These are phyloP conservation scores for Hypolimnas misippus DNA, from an alignment of 2,888 invertebrate genomes.

Conservation along the genomic window DNA sequence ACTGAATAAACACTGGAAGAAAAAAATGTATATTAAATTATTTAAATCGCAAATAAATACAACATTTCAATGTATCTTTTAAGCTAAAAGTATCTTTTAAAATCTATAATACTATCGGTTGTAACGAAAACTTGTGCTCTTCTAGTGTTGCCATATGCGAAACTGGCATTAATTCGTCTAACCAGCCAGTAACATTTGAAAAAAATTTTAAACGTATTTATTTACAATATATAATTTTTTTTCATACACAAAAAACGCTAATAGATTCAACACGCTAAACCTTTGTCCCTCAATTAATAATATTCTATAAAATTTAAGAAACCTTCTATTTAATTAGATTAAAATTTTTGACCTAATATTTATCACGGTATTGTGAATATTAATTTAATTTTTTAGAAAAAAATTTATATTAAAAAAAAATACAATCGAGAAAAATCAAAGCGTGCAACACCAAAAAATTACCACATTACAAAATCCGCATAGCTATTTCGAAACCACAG, in stretches of 20 bases:
- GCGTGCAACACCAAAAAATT: constrained; percentile 35
- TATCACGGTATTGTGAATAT: not conserved
- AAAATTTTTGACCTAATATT: constrained; percentile 18
- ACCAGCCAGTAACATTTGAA: constrained; percentile 28
- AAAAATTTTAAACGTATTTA: constrained; percentile 33
- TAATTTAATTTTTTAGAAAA: not conserved
- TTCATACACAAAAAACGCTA: constrained; percentile 27
- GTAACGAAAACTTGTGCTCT: constrained; percentile 16
- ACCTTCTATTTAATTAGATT: constrained; percentile 27
- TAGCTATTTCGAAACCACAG: constrained; percentile 26
- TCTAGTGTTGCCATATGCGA: constrained; percentile 13
- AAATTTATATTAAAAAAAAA: constrained; percentile 15
- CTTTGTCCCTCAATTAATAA: not conserved
- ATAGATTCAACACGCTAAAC: constrained; percentile 32
- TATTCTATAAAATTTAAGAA: constrained; percentile 33
- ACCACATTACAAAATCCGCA: constrained; percentile 14
- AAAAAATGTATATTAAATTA: constrained; percentile 43
- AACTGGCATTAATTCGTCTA: constrained; percentile 23
- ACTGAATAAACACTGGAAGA: constrained; percentile 56
- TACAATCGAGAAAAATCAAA: constrained; percentile 28
- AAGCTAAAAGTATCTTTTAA: constrained; percentile 27
- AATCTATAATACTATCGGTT: constrained; percentile 42
- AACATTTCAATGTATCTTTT: constrained; percentile 17
- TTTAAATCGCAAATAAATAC: constrained; percentile 38
- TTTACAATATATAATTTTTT: constrained; percentile 29